phyloP scores from a whole-genome alignment of 2,888 invertebrate species.

The Embidobia sp. region DNA sequence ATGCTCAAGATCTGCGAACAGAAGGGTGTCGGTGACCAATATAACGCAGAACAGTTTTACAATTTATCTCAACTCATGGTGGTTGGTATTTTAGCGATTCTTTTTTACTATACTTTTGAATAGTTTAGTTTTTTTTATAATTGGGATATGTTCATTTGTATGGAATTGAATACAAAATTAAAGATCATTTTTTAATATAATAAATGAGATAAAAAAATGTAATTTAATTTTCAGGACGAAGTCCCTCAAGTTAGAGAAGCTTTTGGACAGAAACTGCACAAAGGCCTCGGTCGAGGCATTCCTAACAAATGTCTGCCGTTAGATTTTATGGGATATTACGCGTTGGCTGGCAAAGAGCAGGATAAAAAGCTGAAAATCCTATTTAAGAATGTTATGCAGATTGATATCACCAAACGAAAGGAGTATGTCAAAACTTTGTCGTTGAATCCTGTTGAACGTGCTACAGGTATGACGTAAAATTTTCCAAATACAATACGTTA shows the following conservation, averaged over 20 bases:
- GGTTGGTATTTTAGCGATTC: too few relatives aligned
- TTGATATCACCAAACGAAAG: slow-evolving; percentile 92
- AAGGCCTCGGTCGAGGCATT: slow-evolving; percentile 91
- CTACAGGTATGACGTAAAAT: too few relatives aligned
- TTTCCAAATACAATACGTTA: too few relatives aligned
- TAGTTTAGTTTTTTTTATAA: slow-evolving; percentile 17
- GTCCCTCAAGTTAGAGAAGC: slow-evolving; percentile 93
- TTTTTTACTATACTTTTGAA: neutral
- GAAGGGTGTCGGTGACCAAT: slow-evolving; percentile 97
- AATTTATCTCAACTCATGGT: slow-evolving; percentile 95
- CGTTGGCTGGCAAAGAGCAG: slow-evolving; percentile 93
- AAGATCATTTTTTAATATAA: too few relatives aligned
- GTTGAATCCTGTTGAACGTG: slow-evolving; percentile 84
- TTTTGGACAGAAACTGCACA: slow-evolving; percentile 95
- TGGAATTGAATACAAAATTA: too few relatives aligned
- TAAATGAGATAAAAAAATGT: slow-evolving; percentile 70
- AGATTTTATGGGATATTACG: slow-evolving; percentile 98
- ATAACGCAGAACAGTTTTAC: slow-evolving; percentile 96
- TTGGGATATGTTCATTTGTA: too few relatives aligned
- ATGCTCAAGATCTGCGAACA: slow-evolving; percentile 99
- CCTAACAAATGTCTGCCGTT: slow-evolving; percentile 95
- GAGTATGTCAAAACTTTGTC: slow-evolving; percentile 95
- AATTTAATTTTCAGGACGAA: slow-evolving; percentile 84
- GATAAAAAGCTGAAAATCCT: slow-evolving; percentile 88
- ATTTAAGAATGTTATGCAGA: slow-evolving; percentile 91